Base-by-base conservation (phyloP, 2,888 invertebrate species). In the Chalcis sispes region DNA sequence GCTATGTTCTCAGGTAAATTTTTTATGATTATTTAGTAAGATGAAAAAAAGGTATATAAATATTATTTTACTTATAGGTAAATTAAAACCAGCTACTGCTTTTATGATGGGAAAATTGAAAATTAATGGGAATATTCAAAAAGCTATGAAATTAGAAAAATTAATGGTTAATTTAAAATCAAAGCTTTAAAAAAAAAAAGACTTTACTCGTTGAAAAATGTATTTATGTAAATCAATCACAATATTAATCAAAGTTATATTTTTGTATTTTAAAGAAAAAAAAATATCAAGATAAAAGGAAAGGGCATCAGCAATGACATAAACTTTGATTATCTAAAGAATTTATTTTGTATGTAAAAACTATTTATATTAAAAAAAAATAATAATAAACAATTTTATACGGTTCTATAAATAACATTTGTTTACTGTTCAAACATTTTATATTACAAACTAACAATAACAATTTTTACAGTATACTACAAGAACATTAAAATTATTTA, bases 21-120 rank as follows among this genome's bases (percentile, higher is more conserved):
- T 29, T 54, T 64, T 71, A 58, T 61, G 32, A 18, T 23, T 69
- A 8, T 56, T 48, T 23, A 27, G 36, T 58, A 23, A 46, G 23
- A 40, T 1, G 40, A 15, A 58, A 18, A 18, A 23, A 15, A 36
- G 58, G 15, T 64, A 40, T 29, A 20, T 69, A 29, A 36, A 46
- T 59, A 64, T 73, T 77, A 82, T 87, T n/a, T n/a, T n/a, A n/a
- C n/a, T n/a, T n/a, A 36, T 87, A 91, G 96, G 96, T 46, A 95
- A 97, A 90, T 85, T 98, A 81, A 98, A 97, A 86, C 95, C 99
- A 1, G 94, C 98, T 0, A 93, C 94, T 1, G 98, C 99, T 0
- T 98, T 97, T 89, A 98, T 99, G 97, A 94, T 94, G 86, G 98
- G 98, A 66, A 98, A 98, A 89, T 90, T 99, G 82, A 98, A 98